phyloP scores from a whole-genome alignment of 1,140 invertebrate species.

The Adoxophyes honmai region DNA sequence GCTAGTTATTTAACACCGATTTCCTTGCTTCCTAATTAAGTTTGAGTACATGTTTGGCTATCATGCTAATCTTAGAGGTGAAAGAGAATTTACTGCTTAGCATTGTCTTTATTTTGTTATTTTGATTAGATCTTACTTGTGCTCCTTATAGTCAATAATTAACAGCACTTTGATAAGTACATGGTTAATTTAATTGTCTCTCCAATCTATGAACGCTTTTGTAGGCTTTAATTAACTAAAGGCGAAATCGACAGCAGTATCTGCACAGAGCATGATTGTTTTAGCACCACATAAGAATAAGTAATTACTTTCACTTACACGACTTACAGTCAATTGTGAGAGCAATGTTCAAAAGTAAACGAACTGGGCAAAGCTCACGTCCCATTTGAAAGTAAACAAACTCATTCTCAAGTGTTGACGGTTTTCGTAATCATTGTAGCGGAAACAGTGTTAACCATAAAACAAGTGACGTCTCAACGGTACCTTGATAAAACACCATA shows the following conservation, averaged over 20 bases:
- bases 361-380: not conserved
- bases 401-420: slow-evolving; percentile 8
- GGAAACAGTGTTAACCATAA: slow-evolving; percentile 44
- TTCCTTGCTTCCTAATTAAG: too few relatives aligned
- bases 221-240: not conserved
- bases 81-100: too few relatives aligned
- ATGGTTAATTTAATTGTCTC: too few relatives aligned
- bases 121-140: too few relatives aligned
- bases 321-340: not conserved
- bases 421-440: slow-evolving; percentile 24
- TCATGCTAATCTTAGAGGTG: too few relatives aligned
- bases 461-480: slow-evolving; percentile 43
- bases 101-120: too few relatives aligned
- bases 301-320: slow-evolving; percentile 7
- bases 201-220: too few relatives aligned
- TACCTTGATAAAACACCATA: slow-evolving; percentile 61
- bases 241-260: not conserved
- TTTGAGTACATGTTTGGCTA: too few relatives aligned
- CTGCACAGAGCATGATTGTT: not conserved
- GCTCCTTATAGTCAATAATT: too few relatives aligned
- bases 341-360: not conserved
- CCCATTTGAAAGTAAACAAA: slow-evolving; percentile 1
- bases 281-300: not conserved
- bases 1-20: too few relatives aligned
- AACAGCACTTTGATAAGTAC: too few relatives aligned